Conservation (phyloP, 1,140 invertebrate species). For the Ceratina japonica region DNA sequence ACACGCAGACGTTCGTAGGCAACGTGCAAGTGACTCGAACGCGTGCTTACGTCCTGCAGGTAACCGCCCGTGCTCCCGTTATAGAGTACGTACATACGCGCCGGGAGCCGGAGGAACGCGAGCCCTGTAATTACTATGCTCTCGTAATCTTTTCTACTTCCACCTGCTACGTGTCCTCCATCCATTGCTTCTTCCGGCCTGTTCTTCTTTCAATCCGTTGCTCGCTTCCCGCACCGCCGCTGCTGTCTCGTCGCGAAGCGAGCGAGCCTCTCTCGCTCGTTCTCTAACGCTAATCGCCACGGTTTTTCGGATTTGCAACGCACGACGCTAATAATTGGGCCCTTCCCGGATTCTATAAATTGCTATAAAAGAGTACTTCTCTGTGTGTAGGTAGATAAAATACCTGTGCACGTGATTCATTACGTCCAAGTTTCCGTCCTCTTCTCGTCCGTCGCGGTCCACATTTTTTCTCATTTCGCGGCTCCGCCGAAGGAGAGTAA, state of each 20-base stretch:
- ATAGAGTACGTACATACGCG: conserved; percentile 20
- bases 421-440: too few species aligned
- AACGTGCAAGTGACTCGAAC: conserved; percentile 33
- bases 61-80: conserved; percentile 22
- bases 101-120: conserved; percentile 52
- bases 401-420: too few species aligned
- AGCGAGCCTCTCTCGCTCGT: conserved; percentile 15
- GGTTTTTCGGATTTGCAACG: neutral
- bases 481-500: too few species aligned
- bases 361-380: neutral
- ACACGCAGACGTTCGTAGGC: conserved; percentile 25
- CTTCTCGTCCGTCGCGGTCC: too few species aligned
- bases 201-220: conserved; percentile 38
- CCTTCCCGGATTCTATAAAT: conserved; percentile 1
- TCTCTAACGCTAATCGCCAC: conserved; percentile 1
- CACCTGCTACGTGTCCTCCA: neutral
- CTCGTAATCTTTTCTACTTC: conserved; percentile 50
- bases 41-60: conserved; percentile 37
- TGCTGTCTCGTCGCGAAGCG: conserved; percentile 29
- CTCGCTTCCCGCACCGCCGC: conserved; percentile 12
- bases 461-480: too few species aligned
- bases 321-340: conserved; percentile 10
- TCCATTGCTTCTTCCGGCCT: conserved; percentile 14
- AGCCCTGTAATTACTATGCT: conserved; percentile 64
- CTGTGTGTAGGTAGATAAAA: neutral